Evolutionary conservation across 2,888 invertebrate species (phyloP).

Genomic region (Tiphia femorata): DNA sequence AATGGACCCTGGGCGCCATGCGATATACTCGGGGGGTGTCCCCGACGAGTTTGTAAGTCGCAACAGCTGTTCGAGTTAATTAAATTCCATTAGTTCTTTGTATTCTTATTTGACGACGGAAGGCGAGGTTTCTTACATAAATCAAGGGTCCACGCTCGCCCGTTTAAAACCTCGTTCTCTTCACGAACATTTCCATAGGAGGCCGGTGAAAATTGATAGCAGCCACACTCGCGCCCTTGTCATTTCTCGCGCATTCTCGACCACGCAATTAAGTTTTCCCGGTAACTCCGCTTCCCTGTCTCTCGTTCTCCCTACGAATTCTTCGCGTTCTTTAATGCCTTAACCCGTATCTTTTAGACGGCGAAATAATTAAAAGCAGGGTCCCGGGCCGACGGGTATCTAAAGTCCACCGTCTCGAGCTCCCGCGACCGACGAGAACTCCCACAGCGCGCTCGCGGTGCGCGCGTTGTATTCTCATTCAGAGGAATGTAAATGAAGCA

Average conservation of each 20-base stretch:
- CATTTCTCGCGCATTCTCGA: too few relatives aligned
- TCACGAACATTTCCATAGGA: too few relatives aligned
- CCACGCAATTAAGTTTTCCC: too few relatives aligned
- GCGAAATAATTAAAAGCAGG: slow-evolving; percentile 35
- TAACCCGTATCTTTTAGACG: slow-evolving; percentile 1
- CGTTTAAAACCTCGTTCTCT: too few relatives aligned
- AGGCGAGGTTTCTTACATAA: too few relatives aligned
- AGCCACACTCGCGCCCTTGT: too few relatives aligned
- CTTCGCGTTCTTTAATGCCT: slow-evolving; percentile 17
- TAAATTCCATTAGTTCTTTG: slow-evolving; percentile 32
- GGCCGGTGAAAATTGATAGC: too few relatives aligned
- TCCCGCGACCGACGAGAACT: neutral
- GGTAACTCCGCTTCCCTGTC: too few relatives aligned
- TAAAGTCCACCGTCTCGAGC: slow-evolving; percentile 13
- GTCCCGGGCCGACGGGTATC: slow-evolving; percentile 16
- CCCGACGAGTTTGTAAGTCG: slow-evolving; percentile 26
- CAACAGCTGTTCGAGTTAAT: slow-evolving; percentile 33
- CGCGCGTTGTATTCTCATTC: slow-evolving; percentile 21
- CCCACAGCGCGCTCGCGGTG: neutral
- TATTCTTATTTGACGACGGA: too few relatives aligned
- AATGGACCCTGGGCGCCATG: slow-evolving; percentile 10
- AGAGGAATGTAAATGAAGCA: slow-evolving; percentile 48
- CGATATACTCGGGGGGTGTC: too few relatives aligned
- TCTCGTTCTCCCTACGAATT: too few relatives aligned
- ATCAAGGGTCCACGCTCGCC: too few relatives aligned